Base-by-base conservation (phyloP, 2,888 invertebrate species). In the Heliconius ismenius region DNA sequence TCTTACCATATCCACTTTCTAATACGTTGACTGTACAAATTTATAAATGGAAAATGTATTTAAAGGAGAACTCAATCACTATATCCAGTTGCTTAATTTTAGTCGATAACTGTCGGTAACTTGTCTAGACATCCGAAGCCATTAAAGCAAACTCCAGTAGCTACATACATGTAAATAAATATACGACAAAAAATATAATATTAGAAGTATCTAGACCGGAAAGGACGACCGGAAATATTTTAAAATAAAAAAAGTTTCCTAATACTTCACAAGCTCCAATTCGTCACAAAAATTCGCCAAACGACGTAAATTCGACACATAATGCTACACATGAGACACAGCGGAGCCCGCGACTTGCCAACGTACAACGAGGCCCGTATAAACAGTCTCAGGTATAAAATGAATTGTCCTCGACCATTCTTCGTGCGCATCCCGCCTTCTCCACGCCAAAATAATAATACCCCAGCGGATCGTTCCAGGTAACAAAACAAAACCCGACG, bases 381-480 rank as follows among this genome's bases (percentile, higher is more conserved):
- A 91, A 92, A 93, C 87, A 91, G 79, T 79, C 83, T 86, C 93
- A 94, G 93, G 93, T 93, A 93, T 86, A 92, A 90, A 90, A 93
- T 86, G 92, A 89, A 90, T 88, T 88, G 87, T 89, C 87, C 86
- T 85, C 83, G 79, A 76, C 79, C 84, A 88, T 92, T 90, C 89
- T 92, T 83, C 84, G 83, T 84, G 80, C 81, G 83, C 87, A 87
- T 89, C 89, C 90, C 93, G 89, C 92, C 91, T 84, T 88, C 91
- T 89, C 88, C 81, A 83, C 82, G 90, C 89, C 86, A 89, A 91
- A 90, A 91, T 91, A 90, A 91, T 86, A 88, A 87, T 89, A 88
- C 84, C 82, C 83, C 83, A 83, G 81, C 83, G 84, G 84, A 86
- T 84, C 83, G 81, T 84, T 86, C 86, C 93, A 93, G 93, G 92